Conservation (phyloP, 2,113 vertebrate genomes). For the Rhinolophus ferrumequinum region DNA sequence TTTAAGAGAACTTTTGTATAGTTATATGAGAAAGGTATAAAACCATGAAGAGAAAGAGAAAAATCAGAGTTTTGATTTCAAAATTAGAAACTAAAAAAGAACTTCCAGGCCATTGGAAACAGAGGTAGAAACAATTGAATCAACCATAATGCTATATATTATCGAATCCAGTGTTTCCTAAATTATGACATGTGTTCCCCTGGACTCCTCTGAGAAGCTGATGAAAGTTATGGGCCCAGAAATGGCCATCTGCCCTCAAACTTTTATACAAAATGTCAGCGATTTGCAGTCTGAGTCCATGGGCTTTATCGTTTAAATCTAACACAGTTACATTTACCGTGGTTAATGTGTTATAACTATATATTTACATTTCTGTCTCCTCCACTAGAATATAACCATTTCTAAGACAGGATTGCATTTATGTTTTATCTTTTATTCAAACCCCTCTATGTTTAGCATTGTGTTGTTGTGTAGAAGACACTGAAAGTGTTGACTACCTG, state of each 20-base stretch:
- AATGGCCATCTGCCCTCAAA: neutral
- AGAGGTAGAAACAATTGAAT: neutral
- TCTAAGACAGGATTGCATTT: neutral
- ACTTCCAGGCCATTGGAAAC: neutral
- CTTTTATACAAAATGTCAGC: neutral
- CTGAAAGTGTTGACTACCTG: neutral
- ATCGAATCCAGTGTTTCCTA: neutral
- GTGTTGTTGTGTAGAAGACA: neutral
- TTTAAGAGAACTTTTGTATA: neutral
- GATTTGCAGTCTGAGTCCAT: neutral
- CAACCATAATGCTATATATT: neutral
- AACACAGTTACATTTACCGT: neutral
- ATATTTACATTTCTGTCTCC: neutral
- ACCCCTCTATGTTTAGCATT: neutral
- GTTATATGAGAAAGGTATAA: neutral
- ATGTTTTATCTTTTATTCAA: neutral
- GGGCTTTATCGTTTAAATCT: conserved; percentile 25
- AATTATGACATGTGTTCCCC: neutral
- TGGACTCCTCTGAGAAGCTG: neutral
- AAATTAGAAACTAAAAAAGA: conserved; percentile 18
- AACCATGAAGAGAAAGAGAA: neutral
- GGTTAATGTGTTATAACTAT: neutral
- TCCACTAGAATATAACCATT: neutral
- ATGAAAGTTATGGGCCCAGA: neutral
- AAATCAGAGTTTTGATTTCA: neutral